A percentile compares a stretch with the other conserved stretches of the same genome.
Conservation (phyloP, 2,797 vertebrate genomes). For the Dendrocincla tyrannina region DNA sequence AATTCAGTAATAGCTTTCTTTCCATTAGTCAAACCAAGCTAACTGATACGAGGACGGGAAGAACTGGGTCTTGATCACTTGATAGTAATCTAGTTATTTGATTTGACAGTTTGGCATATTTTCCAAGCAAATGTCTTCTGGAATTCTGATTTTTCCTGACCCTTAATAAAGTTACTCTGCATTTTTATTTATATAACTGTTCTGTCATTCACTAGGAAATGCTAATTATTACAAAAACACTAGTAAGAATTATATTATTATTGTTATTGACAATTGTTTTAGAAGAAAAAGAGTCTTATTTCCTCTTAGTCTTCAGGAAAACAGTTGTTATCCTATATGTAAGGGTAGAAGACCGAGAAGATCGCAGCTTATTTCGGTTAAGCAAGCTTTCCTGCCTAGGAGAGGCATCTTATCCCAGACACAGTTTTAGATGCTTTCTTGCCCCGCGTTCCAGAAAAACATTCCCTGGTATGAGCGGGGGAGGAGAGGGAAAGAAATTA, state of each 20-base stretch:
- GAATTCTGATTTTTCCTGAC: not conserved
- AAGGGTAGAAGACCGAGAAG: too few relatives aligned
- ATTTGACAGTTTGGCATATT: not conserved
- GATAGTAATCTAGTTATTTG: not conserved
- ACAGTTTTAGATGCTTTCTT: too few relatives aligned
- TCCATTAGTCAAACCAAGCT: not conserved
- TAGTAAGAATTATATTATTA: not conserved
- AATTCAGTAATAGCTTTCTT: not conserved
- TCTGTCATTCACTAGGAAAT: not conserved
- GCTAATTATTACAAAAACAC: not conserved
- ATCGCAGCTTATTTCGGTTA: too few relatives aligned
- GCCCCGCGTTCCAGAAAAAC: too few relatives aligned
- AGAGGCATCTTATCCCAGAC: too few relatives aligned
- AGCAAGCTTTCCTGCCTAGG: too few relatives aligned
- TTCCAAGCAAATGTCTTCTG: not conserved
- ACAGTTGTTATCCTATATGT: not conserved
- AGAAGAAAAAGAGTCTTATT: not conserved
- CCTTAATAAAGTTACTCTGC: not conserved
- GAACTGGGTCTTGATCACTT: not conserved
- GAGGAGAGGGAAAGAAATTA: too few relatives aligned
- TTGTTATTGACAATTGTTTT: not conserved
- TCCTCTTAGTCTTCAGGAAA: not conserved
- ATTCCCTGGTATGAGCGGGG: too few relatives aligned
- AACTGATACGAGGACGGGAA: not conserved
- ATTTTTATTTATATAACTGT: not conserved